These are phyloP conservation scores for Muscidifurax raptorellus DNA, from an alignment of 1,140 invertebrate genomes.

Conservation along the genomic window DNA sequence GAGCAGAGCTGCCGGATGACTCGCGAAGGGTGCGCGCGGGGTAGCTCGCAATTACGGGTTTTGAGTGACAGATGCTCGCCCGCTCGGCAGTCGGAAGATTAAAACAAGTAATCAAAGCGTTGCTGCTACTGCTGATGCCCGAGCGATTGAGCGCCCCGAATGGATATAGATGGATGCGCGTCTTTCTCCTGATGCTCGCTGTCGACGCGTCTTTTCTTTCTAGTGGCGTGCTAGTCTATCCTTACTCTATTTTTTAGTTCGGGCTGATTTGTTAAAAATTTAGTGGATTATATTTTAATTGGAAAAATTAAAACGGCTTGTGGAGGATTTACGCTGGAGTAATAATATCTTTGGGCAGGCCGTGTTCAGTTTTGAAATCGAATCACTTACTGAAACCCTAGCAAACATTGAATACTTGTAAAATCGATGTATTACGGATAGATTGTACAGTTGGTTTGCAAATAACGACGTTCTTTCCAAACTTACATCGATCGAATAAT, in stretches of 20 bases:
- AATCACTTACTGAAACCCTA: too few species aligned
- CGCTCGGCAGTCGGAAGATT: slow-evolving; percentile 75
- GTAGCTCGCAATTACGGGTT: slow-evolving; percentile 73
- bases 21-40: slow-evolving; percentile 53
- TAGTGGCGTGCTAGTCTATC: background rate
- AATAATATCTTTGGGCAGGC: too few species aligned
- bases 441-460: too few species aligned
- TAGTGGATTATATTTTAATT: too few species aligned
- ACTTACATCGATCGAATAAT: too few species aligned
- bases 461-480: too few species aligned
- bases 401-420: too few species aligned
- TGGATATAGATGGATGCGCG: slow-evolving; percentile 69
- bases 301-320: too few species aligned
- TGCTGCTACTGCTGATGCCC: slow-evolving; percentile 7
- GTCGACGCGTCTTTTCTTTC: background rate
- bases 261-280: too few species aligned
- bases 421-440: too few species aligned
- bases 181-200: slow-evolving; percentile 15
- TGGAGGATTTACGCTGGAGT: too few species aligned
- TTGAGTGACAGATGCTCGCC: slow-evolving; percentile 76
- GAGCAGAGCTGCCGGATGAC: slow-evolving; percentile 10
- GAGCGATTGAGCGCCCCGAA: slow-evolving; percentile 53
- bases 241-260: background rate
- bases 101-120: slow-evolving; percentile 77
- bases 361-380: too few species aligned